phyloP scores from a whole-genome alignment of 2,888 invertebrate genomes.

The Drosophila infuscata region DNA sequence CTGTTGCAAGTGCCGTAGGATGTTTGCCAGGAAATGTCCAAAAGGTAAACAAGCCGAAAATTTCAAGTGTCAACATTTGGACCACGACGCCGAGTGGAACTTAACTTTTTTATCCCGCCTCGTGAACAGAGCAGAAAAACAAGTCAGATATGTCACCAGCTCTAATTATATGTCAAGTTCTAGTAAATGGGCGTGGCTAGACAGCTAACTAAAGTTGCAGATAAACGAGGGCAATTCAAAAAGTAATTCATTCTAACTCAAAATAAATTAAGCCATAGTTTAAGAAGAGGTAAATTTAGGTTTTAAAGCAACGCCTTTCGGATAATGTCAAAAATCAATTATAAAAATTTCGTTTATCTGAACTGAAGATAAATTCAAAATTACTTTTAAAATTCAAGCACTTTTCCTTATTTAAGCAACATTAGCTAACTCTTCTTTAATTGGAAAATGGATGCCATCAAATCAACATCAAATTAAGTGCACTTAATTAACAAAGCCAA shows the following conservation, averaged over 20 bases:
- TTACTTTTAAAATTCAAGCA: background rate
- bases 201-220: constrained; percentile 34
- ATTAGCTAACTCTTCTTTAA: background rate
- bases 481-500: background rate
- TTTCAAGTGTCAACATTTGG: constrained; percentile 61
- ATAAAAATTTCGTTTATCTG: background rate
- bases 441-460: background rate
- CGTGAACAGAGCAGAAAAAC: constrained; percentile 39
- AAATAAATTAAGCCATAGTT: background rate
- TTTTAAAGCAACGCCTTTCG: background rate
- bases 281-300: background rate
- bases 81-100: constrained; percentile 34
- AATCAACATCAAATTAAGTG: background rate
- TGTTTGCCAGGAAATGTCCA: constrained; percentile 61
- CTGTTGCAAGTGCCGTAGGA: constrained; percentile 44
- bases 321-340: too few relatives aligned
- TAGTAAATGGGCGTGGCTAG: constrained; percentile 36
- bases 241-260: background rate
- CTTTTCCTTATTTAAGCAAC: background rate
- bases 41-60: constrained; percentile 56
- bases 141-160: constrained; percentile 7
- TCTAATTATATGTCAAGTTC: constrained; percentile 60
- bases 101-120: constrained; percentile 50
- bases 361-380: background rate
- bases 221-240: constrained; percentile 33